Percentiles rank a stretch among this genome's conserved stretches.
phyloP scores from a whole-genome alignment of 2,888 invertebrate species.

The Teinopalpus imperialis region DNA sequence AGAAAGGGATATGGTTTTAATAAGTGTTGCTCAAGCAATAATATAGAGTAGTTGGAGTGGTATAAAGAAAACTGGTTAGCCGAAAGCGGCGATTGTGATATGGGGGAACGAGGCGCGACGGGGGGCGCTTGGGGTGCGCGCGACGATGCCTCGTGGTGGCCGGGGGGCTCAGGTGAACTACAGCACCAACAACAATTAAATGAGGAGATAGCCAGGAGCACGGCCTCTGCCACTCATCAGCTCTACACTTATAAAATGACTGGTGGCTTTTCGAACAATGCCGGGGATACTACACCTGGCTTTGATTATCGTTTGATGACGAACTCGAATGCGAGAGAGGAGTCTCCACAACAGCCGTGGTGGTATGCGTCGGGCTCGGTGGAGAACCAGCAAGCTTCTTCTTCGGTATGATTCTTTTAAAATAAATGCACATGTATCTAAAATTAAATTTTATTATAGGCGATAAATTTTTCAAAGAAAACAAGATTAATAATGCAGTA shows the following conservation, averaged over 20 bases:
- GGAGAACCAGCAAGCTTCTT: conserved; percentile 73
- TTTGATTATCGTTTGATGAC: conserved; percentile 89
- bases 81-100: conserved; percentile 68
- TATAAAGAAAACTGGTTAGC: conserved; percentile 73
- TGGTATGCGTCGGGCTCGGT: conserved; percentile 88
- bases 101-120: conserved; percentile 79
- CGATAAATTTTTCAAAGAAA: no score
- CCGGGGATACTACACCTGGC: conserved; percentile 84
- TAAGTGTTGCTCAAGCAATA: conserved; percentile 46
- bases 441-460: no score
- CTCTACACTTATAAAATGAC: conserved; percentile 94
- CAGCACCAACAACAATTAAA: conserved; percentile 77
- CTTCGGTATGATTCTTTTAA: conserved; percentile 37
- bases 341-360: conserved; percentile 81
- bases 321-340: conserved; percentile 78
- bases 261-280: conserved; percentile 89
- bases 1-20: conserved; percentile 60
- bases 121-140: conserved; percentile 82
- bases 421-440: neutral
- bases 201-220: conserved; percentile 73
- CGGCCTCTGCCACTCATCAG: conserved; percentile 83
- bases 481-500: no score
- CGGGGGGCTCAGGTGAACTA: conserved; percentile 73
- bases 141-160: conserved; percentile 82
- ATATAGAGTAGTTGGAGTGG: conserved; percentile 48